Evolutionary conservation across 2,797 vertebrate genomes (phyloP), one percentile per base, ranked within the genome.

Genomic region (Notamacropus eugenii): DNA sequence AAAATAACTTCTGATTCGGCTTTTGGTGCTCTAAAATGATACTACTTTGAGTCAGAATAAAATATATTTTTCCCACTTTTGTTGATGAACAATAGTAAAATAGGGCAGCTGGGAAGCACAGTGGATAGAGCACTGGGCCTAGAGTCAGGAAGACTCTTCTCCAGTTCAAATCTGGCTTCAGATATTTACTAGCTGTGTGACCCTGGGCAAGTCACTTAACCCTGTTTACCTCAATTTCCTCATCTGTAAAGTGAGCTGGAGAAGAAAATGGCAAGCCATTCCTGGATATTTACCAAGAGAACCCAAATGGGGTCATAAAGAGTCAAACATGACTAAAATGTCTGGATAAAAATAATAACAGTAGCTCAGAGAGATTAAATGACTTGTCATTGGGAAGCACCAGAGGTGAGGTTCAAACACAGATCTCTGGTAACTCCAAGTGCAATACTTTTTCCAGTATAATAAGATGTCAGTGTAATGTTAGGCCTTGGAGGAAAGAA

Each of bases 261-360:
- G 40, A 46, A 82, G 16, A 24, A 54, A 31, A n/a, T 40, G 1
- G 90, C 0, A 55, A 55, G 52, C 16, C 34, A 67, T 87, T 92
- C 59, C 55, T 92, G 19, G 92, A 58, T 28, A 16, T 56, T 11
- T 57, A n/a, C 50, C 55, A 93, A 52, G 90, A 95, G 93, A 92
- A 82, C 34, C 93, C 40, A 0, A n/a, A 46, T 87, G 55, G 46
- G 59, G 52, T 55, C 50, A 55, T 24, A 16, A 93, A 29, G 82
- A 12, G 55, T 27, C 34, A n/a, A 31, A 46, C n/a, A 24, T 27
- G 5, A 62, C 31, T n/a, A n/a, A 82, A 46, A 82, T 46, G 22
- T 27, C 74, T 46, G 22, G 24, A 82, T 6, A 82, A 19, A n/a
- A n/a, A 24, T 9, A 82, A 82, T 46, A 82, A 82, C 22, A 46